These are phyloP conservation scores for Acleris emargana DNA, from an alignment of 2,888 invertebrate species.

Conservation along the genomic window DNA sequence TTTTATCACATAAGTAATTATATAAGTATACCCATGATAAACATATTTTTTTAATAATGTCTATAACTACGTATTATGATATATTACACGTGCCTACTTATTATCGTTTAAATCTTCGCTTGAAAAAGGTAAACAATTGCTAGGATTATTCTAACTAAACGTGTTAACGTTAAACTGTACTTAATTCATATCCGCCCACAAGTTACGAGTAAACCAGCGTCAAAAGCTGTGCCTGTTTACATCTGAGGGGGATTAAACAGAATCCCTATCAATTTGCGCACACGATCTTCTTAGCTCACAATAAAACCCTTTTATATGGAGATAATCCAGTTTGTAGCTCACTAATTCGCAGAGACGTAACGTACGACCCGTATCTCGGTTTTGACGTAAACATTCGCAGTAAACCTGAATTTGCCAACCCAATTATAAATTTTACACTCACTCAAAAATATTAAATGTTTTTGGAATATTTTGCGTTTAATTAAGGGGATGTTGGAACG, in stretches of 20 bases:
- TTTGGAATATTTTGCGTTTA: constrained; percentile 16
- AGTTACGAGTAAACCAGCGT: constrained; percentile 18
- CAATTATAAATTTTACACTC: constrained; percentile 38
- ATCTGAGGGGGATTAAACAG: constrained; percentile 33
- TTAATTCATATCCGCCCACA: constrained; percentile 4
- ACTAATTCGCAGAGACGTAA: constrained; percentile 57
- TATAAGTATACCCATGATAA: no score
- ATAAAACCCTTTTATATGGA: constrained; percentile 58
- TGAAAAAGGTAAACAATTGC: no score
- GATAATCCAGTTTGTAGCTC: constrained; percentile 60
- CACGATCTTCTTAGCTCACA: constrained; percentile 57
- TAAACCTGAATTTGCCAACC: constrained; percentile 55
- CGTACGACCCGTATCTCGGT: constrained; percentile 59
- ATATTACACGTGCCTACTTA: no score
- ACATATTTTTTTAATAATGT: no score
- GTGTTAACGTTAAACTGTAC: not conserved
- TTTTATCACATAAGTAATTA: no score
- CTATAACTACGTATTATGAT: no score
- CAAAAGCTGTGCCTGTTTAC: constrained; percentile 37
- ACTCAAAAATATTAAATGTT: constrained; percentile 22
- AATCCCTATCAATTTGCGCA: constrained; percentile 45
- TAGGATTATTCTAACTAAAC: no score
- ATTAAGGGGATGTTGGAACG: constrained; percentile 4
- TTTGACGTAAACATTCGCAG: constrained; percentile 54
- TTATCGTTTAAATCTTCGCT: no score